phyloP scores from a whole-genome alignment of 2,888 invertebrate species.

The Meloe dianella region DNA sequence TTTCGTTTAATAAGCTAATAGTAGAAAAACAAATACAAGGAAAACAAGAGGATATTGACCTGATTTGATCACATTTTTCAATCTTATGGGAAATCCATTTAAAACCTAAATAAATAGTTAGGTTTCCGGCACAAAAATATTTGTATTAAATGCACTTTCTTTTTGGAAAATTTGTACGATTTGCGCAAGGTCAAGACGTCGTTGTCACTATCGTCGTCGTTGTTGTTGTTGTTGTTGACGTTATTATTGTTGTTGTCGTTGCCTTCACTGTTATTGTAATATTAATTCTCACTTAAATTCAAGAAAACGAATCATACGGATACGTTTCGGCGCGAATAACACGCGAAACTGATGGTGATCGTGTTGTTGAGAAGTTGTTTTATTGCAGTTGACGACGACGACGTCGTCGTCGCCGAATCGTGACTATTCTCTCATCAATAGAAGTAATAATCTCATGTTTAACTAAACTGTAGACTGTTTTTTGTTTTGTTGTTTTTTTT shows the following conservation, averaged over 20 bases:
- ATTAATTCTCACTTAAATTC: background rate
- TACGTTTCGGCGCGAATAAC: constrained; percentile 34
- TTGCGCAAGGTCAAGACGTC: background rate
- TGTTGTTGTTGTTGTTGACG: background rate
- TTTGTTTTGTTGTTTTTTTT: background rate
- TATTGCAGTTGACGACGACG: background rate
- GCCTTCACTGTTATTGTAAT: background rate
- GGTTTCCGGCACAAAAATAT: background rate
- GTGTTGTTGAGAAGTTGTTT: constrained; percentile 8
- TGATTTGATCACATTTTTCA: background rate
- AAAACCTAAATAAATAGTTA: background rate
- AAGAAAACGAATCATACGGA: background rate
- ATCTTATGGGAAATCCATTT: background rate
- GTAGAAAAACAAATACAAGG: background rate
- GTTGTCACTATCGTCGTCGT: background rate
- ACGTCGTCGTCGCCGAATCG: background rate
- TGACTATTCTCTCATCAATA: background rate
- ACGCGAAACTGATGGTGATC: constrained; percentile 33
- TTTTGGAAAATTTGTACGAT: background rate
- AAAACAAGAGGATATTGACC: constrained; percentile 1
- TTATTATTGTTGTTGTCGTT: background rate
- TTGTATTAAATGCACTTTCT: background rate
- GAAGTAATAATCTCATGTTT: background rate
- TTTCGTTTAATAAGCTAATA: background rate
- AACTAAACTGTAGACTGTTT: background rate